Evolutionary conservation across 2,113 vertebrate genomes (phyloP), one percentile per base, ranked within the genome.

Genomic region (Chionomys nivalis): DNA sequence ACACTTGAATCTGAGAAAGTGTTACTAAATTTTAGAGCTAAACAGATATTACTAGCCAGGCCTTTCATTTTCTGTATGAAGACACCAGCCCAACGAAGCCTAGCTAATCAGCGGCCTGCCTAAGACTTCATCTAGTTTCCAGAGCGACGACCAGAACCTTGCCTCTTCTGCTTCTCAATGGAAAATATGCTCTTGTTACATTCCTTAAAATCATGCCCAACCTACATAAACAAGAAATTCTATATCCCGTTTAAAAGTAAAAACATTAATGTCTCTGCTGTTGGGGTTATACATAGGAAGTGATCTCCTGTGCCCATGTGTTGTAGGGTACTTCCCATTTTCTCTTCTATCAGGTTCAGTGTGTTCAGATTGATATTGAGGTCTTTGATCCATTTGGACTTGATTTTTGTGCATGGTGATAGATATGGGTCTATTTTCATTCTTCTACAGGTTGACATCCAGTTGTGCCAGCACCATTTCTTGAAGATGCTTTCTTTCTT

Each of bases 201-300:
- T 55, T 89, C 49, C 36, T 94, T 90, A 39, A 36, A 93, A 91
- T 39, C 79, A 82, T 73, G 19, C 19, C 44, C 44, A 95, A 49
- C 24, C 85, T 94, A 94, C 68, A 49, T 92, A 91, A 91, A 81
- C 36, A 66, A 78, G 52, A 94, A 86, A 85, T 83, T 93, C 87
- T 28, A 86, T 63, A 92, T 12, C 65, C 39, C 66, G 12, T 76
- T 92, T 88, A 75, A 93, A 93, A 65, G 17, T n/a, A 72, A 92
- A 87, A 86, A 39, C 39, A 89, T n/a, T n/a, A n/a, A n/a, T n/a
- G n/a, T n/a, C n/a, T n/a, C n/a, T n/a, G n/a, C n/a, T n/a, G n/a
- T n/a, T n/a, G n/a, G n/a, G n/a, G n/a, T n/a, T n/a, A n/a, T n/a
- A n/a, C n/a, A n/a, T n/a, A n/a, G n/a, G n/a, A n/a, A n/a, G n/a